These are phyloP conservation scores for Megatriorchis doriae DNA, from an alignment of 2,113 vertebrate species.

Conservation along the genomic window DNA sequence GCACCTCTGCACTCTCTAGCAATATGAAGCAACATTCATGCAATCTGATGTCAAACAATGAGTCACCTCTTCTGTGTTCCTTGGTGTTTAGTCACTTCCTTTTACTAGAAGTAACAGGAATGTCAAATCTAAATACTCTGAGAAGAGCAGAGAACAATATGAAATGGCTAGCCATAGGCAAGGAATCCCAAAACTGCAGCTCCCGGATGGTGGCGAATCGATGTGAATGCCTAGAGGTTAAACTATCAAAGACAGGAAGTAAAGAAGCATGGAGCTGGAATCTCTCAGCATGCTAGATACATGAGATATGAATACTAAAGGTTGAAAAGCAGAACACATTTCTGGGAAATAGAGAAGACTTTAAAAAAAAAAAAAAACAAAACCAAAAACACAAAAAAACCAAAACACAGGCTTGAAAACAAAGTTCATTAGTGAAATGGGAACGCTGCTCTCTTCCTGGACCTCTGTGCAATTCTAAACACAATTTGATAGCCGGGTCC, in stretches of 20 bases:
- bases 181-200: not conserved
- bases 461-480: not conserved
- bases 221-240: not conserved
- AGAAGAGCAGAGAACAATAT: not conserved
- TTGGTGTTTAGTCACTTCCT: not conserved
- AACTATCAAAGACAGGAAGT: not conserved
- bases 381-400: no score
- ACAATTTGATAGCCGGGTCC: not conserved
- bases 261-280: not conserved
- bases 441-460: not conserved
- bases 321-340: not conserved
- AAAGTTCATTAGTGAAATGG: conserved; percentile 1
- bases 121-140: not conserved
- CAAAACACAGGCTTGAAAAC: not conserved
- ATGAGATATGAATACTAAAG: not conserved
- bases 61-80: not conserved
- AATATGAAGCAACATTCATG: not conserved
- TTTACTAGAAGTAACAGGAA: not conserved
- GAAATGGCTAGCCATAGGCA: not conserved
- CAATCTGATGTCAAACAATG: not conserved
- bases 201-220: fast-evolving
- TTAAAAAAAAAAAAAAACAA: not conserved
- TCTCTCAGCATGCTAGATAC: not conserved
- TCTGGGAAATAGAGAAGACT: conserved; percentile 27
- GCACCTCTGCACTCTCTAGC: not conserved